Conservation (phyloP, 2,113 vertebrate species). For the Ptilonorhynchus violaceus region DNA sequence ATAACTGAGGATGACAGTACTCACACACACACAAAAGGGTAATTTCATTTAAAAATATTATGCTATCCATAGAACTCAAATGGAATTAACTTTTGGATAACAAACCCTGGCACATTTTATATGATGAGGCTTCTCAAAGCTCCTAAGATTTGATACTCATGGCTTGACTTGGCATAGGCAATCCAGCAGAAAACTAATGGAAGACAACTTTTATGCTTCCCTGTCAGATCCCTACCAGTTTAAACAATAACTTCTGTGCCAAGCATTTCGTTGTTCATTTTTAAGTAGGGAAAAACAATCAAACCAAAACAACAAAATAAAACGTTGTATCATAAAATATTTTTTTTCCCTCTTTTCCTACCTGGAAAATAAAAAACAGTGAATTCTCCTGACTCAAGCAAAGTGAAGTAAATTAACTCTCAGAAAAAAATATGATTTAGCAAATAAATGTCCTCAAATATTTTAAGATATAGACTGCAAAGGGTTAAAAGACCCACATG, state of each 20-base stretch:
- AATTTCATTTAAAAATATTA: not conserved
- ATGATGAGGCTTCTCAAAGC: not conserved
- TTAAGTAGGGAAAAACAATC: not conserved
- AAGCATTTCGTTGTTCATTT: not conserved
- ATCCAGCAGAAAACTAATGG: not conserved
- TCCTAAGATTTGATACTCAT: not conserved
- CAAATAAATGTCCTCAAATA: not conserved
- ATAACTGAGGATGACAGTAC: not conserved
- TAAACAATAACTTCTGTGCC: not conserved
- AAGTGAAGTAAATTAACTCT: not conserved
- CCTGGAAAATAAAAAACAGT: not conserved
- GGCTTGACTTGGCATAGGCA: not conserved
- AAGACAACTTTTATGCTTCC: not conserved
- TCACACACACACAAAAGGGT: not conserved
- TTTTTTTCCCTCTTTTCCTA: not conserved
- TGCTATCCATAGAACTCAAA: not conserved
- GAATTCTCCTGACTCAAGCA: not conserved
- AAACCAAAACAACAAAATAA: not conserved
- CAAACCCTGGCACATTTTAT: not conserved
- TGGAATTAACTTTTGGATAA: not conserved
- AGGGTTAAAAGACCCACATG: not conserved
- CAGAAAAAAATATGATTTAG: not conserved
- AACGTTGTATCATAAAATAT: not conserved
- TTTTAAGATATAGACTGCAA: not conserved
- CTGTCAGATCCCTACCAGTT: not conserved